Base-by-base conservation (phyloP, 2,888 invertebrate species). In the Biston stratarius region DNA sequence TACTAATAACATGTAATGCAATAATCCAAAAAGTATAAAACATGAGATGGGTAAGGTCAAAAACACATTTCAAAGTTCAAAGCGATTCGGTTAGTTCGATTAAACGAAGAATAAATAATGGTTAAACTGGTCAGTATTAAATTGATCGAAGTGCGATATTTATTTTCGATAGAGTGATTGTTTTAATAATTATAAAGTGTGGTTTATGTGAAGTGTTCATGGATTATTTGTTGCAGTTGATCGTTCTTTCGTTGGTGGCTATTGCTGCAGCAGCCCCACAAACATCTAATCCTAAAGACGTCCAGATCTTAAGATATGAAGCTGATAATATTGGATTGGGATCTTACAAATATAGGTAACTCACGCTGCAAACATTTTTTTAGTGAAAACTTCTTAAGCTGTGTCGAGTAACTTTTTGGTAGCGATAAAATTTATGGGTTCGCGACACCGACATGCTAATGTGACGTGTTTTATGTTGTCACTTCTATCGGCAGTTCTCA, bases 1-100 rank as follows among this genome's bases (percentile, higher is more conserved):
- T 48, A 81, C 84, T 84, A 83, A 79, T 3, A 24, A 24, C 75
- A 71, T 91, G 89, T 87, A 82, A 90, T 83, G 79, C 78, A 80
- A 87, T 88, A 87, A 83, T 81, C 80, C 77, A 78, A 82, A 87
- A 83, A 85, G 84, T 91, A 90, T 91, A 91, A 84, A 90, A 88
- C 83, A 84, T 82, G 83, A 76, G 85, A 79, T 81, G 77, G 79
- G 80, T 73, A 81, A 81, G 80, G 77, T 77, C 76, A 78, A 77
- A 83, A 83, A 79, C 88, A 88, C 78, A 88, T 79, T 83, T 80
- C 77, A 77, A 83, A 83, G 79, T 83, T 78, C 59, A 79, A 74
- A 77, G 78, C 77, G 77, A 75, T 76, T 77, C 80, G 76, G 78
- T 74, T 64, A 75, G 77, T 84, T 74, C 73, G 77, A 76, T 75